Evolutionary conservation across 2,113 vertebrate genomes (phyloP), one percentile per base, ranked within the genome.

Genomic region (Ochotona princeps): DNA sequence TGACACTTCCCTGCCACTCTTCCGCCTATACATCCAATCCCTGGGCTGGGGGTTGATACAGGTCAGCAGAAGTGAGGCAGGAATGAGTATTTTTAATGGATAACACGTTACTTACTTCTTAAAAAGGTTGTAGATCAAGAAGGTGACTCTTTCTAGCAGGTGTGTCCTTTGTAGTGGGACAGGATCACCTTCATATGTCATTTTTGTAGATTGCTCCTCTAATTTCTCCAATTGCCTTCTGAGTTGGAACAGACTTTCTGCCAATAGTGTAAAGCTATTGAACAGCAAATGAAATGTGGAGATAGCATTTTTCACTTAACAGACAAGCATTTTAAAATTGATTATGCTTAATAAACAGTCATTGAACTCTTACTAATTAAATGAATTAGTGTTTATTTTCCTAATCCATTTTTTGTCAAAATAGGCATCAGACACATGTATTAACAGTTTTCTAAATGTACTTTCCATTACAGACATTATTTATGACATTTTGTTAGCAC

Each of bases 241-340:
- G 78, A 99, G 98, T 98, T 99, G 99, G 96, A 99, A 99, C n/a
- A 99, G 98, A 97, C 99, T 99, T 97, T 99, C 99, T 79, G 99
- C 99, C 83, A 98, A 96, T 89, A 99, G 96, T 0, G 99, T 99
- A 69, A 99, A 99, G 98, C 99, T 99, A 75, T 84, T 70, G 32
- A 94, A 96, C 83, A 79, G 87, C 49, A 96, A 95, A 90, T 73
- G 83, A 92, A 51, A 20, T 93, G 89, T 2, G 30, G 5, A 47
- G 83, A 78, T 14, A 32, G 23, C 12, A 17, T 38, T 86, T 70
- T 57, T 26, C 61, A 89, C 12, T 83, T 67, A 70, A 67, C 35
- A 90, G 65, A 20, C 1, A 8, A 83, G 25, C 5, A 10, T 60
- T 90, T 92, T 70, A 94, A 66, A 85, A 35, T 32, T 75, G 35